A percentile compares a stretch with the other conserved stretches of the same genome.
phyloP scores from a whole-genome alignment of 1,140 invertebrate species.

The Tenebrio molitor region DNA sequence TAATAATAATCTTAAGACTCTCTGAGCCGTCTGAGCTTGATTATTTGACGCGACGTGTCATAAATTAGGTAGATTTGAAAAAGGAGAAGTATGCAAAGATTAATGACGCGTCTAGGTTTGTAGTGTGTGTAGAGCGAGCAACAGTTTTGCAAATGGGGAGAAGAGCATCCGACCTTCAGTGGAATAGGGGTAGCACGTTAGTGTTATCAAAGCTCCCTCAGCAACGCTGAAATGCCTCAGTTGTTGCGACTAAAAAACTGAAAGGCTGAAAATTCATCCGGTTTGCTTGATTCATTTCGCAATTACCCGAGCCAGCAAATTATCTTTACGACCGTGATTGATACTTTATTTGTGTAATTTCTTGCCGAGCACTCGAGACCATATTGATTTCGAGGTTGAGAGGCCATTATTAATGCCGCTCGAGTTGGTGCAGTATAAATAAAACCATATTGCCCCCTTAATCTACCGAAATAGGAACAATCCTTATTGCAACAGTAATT shows the following conservation, averaged over 20 bases:
- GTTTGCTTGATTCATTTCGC: background rate
- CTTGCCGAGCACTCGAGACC: background rate
- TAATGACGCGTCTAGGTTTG: conserved; percentile 2
- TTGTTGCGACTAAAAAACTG: background rate
- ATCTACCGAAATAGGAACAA: background rate
- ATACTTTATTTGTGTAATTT: conserved; percentile 9
- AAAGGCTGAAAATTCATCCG: background rate
- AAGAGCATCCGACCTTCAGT: background rate
- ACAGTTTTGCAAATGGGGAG: background rate
- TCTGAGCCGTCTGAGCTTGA: conserved; percentile 13
- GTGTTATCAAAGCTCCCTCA: background rate
- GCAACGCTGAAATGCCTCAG: background rate
- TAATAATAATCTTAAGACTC: conserved; percentile 28
- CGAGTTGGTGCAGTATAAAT: background rate
- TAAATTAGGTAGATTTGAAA: conserved; percentile 3
- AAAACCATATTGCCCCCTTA: background rate
- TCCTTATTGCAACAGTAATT: background rate
- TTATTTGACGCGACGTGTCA: conserved; percentile 10
- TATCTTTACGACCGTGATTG: conserved; percentile 1
- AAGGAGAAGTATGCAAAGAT: background rate
- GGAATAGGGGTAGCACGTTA: background rate
- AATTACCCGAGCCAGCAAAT: background rate
- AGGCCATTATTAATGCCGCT: background rate
- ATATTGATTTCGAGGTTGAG: background rate
- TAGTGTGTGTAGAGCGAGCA: conserved; percentile 5